Evolutionary conservation across 2,113 vertebrate genomes (phyloP).

Genomic region (Hipposideros armiger): DNA sequence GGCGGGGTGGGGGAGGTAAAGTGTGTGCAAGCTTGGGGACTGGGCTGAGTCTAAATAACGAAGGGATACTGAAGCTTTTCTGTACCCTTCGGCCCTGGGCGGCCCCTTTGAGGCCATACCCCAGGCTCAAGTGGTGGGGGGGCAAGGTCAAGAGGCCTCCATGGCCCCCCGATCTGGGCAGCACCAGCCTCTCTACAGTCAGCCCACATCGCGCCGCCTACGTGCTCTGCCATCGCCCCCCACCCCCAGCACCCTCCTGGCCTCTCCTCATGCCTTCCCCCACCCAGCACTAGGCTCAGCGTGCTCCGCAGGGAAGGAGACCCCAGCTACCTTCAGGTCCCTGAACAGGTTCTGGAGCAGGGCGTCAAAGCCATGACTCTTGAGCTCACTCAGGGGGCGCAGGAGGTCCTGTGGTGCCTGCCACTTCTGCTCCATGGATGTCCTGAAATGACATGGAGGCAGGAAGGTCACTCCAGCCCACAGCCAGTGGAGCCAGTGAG

Average conservation of each 20-base stretch:
- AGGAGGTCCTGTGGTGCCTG: conserved; percentile 50
- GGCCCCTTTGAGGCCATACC: background rate
- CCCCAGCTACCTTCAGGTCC: conserved; percentile 88
- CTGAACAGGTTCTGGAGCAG: conserved; percentile 88
- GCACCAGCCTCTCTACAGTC: background rate
- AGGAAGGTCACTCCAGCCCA: background rate
- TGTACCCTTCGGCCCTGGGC: background rate
- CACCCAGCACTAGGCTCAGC: background rate
- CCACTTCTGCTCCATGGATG: conserved; percentile 76
- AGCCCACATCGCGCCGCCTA: background rate
- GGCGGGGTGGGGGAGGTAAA: rapidly evolving
- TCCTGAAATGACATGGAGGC: conserved; percentile 81
- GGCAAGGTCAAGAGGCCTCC: rapidly evolving
- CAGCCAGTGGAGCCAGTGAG: background rate
- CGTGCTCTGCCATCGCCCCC: too few relatives aligned
- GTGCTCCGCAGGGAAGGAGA: rapidly evolving
- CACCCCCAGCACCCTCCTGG: background rate
- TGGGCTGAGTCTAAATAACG: background rate
- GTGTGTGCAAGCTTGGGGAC: background rate
- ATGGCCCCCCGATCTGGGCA: rapidly evolving
- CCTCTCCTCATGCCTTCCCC: rapidly evolving
- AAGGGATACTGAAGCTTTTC: rapidly evolving
- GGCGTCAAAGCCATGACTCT: conserved; percentile 82
- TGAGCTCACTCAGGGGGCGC: conserved; percentile 85
- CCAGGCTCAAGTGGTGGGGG: rapidly evolving